phyloP scores from a whole-genome alignment of 64 coral and sea anemone genomes.

The Stichodactyla helianthus region DNA sequence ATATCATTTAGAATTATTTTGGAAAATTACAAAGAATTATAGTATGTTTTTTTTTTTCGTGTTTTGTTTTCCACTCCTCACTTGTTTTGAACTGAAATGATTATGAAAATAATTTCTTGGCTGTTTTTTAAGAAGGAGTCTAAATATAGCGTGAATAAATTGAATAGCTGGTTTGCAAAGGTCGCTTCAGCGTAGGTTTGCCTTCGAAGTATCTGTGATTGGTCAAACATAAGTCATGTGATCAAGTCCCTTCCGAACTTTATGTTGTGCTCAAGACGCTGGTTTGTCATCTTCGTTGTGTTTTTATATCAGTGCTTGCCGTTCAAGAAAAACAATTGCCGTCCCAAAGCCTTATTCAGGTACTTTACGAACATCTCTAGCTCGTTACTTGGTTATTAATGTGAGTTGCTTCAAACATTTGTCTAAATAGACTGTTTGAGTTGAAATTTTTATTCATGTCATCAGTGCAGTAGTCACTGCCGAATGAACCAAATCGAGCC shows the following conservation, averaged over 20 bases:
- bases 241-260: conserved; percentile 25
- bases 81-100: not conserved
- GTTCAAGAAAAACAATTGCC: conserved; percentile 7
- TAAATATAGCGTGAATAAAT: conserved; percentile 23
- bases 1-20: not conserved
- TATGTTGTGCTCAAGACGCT: conserved; percentile 32
- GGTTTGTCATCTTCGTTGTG: conserved; percentile 24
- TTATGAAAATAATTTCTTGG: not conserved
- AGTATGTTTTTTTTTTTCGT: not conserved
- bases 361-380: not conserved
- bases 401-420: conserved; percentile 11
- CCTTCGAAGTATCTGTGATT: not conserved
- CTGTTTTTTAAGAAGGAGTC: not conserved
- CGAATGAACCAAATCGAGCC: conserved; percentile 31
- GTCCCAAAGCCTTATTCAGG: conserved; percentile 8
- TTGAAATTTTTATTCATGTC: conserved; percentile 31
- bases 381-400: conserved; percentile 19
- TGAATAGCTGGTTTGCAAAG: conserved; percentile 7
- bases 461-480: conserved; percentile 18
- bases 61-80: not conserved
- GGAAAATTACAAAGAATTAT: not conserved
- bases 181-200: conserved; percentile 22
- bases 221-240: not conserved
- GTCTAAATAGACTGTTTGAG: conserved; percentile 14
- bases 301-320: conserved; percentile 21